phyloP scores from a whole-genome alignment of 2,888 invertebrate genomes.

The Portevinia maculata region DNA sequence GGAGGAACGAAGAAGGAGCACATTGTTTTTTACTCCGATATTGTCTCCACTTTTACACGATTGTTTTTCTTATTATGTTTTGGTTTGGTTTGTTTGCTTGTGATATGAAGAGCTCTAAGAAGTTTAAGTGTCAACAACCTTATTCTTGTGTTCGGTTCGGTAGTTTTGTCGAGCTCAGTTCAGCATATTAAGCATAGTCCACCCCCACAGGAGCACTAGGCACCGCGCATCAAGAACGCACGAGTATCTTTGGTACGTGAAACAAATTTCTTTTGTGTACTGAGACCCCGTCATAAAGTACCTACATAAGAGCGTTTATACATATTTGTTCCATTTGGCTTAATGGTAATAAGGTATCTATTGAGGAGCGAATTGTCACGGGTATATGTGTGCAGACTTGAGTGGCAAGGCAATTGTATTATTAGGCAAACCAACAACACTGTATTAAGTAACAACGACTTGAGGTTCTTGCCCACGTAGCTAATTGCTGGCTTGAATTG shows the following conservation, averaged over 20 bases:
- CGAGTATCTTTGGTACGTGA: slow-evolving; percentile 8
- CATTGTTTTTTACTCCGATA: slow-evolving; percentile 60
- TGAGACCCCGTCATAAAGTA: slow-evolving; percentile 42
- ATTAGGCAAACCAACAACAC: neutral
- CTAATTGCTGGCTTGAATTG: slow-evolving; percentile 66
- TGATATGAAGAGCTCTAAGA: slow-evolving; percentile 58
- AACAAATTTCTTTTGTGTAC: neutral
- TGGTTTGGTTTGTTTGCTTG: slow-evolving; percentile 29
- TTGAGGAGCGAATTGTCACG: slow-evolving; percentile 20
- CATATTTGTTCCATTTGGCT: slow-evolving; percentile 19
- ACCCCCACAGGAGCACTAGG: slow-evolving; percentile 17
- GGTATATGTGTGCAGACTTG: neutral
- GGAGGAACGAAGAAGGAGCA: neutral
- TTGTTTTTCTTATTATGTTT: slow-evolving; percentile 22
- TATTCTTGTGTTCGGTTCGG: slow-evolving; percentile 37
- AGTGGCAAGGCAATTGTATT: slow-evolving; percentile 12
- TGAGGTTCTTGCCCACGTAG: slow-evolving; percentile 60
- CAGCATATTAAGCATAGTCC: slow-evolving; percentile 9
- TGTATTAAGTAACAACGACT: slow-evolving; percentile 35
- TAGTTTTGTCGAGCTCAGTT: slow-evolving; percentile 35
- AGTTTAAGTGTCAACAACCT: slow-evolving; percentile 73
- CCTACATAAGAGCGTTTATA: slow-evolving; percentile 12
- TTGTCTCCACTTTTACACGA: slow-evolving; percentile 50
- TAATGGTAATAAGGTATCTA: slow-evolving; percentile 48
- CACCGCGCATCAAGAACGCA: slow-evolving; percentile 17